A percentile compares a stretch with the other conserved stretches of the same genome.
Evolutionary conservation across 2,888 invertebrate species (phyloP).

Genomic region (Philonicus albiceps): DNA sequence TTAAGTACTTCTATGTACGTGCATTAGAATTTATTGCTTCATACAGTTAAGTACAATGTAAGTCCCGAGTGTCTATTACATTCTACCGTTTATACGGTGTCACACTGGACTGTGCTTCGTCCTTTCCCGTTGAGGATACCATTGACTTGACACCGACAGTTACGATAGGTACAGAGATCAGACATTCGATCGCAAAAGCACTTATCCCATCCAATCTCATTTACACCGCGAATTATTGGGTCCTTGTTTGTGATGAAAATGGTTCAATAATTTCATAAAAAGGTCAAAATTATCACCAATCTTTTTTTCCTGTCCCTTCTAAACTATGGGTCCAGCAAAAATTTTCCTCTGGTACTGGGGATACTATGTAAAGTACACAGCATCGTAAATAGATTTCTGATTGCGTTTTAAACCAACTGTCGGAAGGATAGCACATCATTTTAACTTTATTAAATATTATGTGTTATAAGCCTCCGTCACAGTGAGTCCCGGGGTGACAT

Average conservation of each 20-base stretch:
- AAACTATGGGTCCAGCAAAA: background rate
- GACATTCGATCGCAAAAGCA: background rate
- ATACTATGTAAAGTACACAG: background rate
- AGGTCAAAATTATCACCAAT: background rate
- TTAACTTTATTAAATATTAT: background rate
- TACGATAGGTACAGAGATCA: background rate
- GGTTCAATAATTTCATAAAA: slow-evolving; percentile 10
- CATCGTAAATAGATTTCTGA: background rate
- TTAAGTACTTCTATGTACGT: slow-evolving; percentile 28
- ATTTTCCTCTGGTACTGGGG: background rate
- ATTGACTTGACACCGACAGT: background rate
- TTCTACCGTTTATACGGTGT: background rate
- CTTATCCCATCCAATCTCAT: background rate
- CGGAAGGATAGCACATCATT: background rate
- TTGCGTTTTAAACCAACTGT: background rate
- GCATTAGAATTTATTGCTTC: slow-evolving; percentile 5
- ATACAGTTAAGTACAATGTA: slow-evolving; percentile 36
- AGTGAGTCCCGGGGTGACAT: background rate
- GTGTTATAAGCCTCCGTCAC: background rate
- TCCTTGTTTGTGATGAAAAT: background rate
- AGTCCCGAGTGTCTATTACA: background rate
- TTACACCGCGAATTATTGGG: background rate
- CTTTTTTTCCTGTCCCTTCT: background rate
- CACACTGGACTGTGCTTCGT: background rate
- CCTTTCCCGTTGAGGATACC: background rate